phyloP scores from a whole-genome alignment of 2,113 vertebrate species.

The Pangasianodon gigas region DNA sequence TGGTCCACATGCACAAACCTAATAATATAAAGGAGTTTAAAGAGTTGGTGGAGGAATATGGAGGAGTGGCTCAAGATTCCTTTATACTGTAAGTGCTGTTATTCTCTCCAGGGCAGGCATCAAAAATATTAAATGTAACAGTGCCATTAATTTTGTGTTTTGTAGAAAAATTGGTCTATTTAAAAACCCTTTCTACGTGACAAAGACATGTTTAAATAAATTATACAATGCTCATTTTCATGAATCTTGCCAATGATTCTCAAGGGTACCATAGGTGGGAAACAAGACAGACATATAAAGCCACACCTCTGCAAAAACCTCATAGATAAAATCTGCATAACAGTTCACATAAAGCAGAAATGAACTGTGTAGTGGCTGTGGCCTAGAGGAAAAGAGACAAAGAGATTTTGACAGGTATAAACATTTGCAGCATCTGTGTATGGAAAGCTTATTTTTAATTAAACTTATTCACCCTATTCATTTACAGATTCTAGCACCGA shows the following conservation, averaged over 20 bases:
- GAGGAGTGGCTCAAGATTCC: too few relatives aligned
- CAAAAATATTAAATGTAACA: too few relatives aligned
- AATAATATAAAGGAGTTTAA: too few relatives aligned
- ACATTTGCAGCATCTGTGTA: background rate
- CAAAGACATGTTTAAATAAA: background rate
- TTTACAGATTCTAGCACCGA: background rate
- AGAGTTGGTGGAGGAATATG: too few relatives aligned
- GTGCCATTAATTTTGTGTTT: background rate
- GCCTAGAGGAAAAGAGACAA: background rate
- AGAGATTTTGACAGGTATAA: background rate
- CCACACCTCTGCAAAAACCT: background rate
- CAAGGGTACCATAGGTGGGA: background rate
- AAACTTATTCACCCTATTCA: background rate
- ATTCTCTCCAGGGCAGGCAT: too few relatives aligned
- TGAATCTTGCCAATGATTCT: background rate
- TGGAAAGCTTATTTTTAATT: background rate
- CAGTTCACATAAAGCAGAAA: background rate
- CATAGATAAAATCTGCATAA: background rate
- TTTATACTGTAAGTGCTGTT: too few relatives aligned
- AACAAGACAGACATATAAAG: background rate
- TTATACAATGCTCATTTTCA: background rate
- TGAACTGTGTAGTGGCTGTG: background rate
- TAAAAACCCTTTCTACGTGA: too few relatives aligned
- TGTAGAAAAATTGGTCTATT: too few relatives aligned
- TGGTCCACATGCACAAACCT: too few relatives aligned